These are phyloP conservation scores for Lithosia quadra DNA, from an alignment of 2,888 invertebrate genomes.

Conservation along the genomic window DNA sequence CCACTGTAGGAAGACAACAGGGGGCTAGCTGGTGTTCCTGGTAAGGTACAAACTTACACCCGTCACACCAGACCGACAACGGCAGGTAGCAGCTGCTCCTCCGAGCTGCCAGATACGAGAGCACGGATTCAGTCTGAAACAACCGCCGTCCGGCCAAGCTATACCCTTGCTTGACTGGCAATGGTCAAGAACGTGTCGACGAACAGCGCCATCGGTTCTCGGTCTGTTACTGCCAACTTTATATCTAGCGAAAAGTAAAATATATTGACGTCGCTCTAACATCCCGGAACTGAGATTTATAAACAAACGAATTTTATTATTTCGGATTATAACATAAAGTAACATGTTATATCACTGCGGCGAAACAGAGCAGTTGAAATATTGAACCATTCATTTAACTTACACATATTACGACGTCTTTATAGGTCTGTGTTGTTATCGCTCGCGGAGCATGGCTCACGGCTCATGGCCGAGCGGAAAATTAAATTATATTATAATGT, in stretches of 20 bases:
- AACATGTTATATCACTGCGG: constrained; percentile 9
- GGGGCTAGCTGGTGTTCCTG: background rate
- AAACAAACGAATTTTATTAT: constrained; percentile 13
- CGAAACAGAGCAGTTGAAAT: constrained; percentile 10
- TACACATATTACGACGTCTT: constrained; percentile 17
- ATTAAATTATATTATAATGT: constrained; percentile 10
- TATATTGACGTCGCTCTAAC: background rate
- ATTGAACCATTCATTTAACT: constrained; percentile 13
- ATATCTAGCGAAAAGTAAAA: constrained; percentile 6
- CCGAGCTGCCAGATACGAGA: no score
- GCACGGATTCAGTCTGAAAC: no score
- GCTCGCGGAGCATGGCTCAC: background rate
- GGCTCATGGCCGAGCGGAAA: constrained; percentile 2
- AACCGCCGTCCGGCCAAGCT: no score
- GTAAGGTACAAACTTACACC: no score
- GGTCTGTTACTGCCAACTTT: background rate
- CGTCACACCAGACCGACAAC: no score
- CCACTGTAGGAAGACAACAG: background rate
- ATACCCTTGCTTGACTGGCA: no score
- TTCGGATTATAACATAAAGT: constrained; percentile 3
- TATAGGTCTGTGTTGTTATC: constrained; percentile 10
- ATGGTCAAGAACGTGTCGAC: background rate
- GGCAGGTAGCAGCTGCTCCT: no score
- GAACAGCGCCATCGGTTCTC: background rate
- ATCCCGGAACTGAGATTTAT: background rate